Evolutionary conservation across 92 coral and sea anemone species (phyloP), one percentile per base, ranked within the genome.

Genomic region (Actinernus sp.): DNA sequence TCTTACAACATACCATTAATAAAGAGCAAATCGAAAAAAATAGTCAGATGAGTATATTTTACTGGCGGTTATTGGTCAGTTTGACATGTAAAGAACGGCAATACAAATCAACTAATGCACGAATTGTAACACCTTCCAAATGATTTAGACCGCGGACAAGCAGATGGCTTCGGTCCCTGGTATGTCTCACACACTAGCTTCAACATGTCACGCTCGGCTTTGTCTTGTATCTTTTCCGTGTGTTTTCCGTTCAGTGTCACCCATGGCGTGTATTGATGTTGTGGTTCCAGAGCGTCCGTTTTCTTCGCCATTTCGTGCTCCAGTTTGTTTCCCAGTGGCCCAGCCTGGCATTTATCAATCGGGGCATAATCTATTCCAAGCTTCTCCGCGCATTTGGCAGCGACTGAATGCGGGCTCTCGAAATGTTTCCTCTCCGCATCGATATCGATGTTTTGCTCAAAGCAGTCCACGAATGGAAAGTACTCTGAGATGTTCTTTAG

Each of bases 391-490:
- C 95, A 88, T 43, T 73, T 49, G 65, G 62, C 57, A 8, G 87
- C 90, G 8, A 64, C 76, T n/a, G 50, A 12, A n/a, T 55, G 23
- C 1, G 90, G 89, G 30, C 74, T 16, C 22, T 45, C n/a, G n/a
- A n/a, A n/a, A n/a, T n/a, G n/a, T n/a, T n/a, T n/a, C n/a, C n/a
- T n/a, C n/a, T n/a, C n/a, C n/a, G n/a, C n/a, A n/a, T n/a, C n/a
- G n/a, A n/a, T n/a, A 3, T 55, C 45, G 10, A 79, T 34, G 48
- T 52, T 74, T 30, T 39, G 24, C 37, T 88, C 95, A 31, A 88
- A 29, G 55, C 95, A 88, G 77, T 88, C 78, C 29, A 88, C 78
- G 20, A 88, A 88, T 2, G 95, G 95, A 17, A 88, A 73, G 55
- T 65, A 88, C 5, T n/a, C 64, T 4, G 86, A 48, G 2, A 51